Conservation (phyloP, 2,797 vertebrate species). For the Nannoperca australis region DNA sequence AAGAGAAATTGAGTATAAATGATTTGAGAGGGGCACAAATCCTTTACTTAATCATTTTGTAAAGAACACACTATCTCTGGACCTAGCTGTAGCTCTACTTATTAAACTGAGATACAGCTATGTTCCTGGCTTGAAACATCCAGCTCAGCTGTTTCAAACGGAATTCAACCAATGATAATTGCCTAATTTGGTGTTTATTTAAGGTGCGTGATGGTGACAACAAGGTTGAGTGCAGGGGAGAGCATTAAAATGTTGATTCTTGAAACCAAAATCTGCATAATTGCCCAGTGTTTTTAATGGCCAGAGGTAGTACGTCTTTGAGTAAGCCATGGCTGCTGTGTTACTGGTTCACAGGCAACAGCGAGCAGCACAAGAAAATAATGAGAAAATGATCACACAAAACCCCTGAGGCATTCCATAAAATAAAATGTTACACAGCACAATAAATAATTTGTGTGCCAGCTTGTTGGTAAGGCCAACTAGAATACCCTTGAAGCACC, state of each 20-base stretch:
- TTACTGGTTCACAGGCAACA: conserved; percentile 22
- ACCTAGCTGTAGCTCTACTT: neutral
- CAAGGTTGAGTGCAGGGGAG: neutral
- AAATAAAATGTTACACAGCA: neutral
- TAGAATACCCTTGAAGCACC: neutral
- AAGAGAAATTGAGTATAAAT: conserved; percentile 14
- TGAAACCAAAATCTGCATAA: conserved; percentile 45
- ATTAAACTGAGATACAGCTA: neutral
- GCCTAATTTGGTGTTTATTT: conserved; percentile 19
- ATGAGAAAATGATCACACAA: neutral
- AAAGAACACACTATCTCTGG: neutral
- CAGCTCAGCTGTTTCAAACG: neutral
- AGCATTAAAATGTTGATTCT: conserved; percentile 21
- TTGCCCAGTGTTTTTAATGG: conserved; percentile 22
- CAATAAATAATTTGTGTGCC: neutral
- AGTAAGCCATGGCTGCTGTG: conserved; percentile 12
- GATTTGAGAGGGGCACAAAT: conserved; percentile 1
- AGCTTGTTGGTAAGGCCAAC: neutral
- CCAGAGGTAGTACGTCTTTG: conserved; percentile 21
- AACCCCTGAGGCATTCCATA: neutral
- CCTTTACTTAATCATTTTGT: conserved; percentile 22
- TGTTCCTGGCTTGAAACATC: conserved; percentile 16
- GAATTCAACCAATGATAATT: conserved; percentile 6
- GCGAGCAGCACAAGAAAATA: neutral
- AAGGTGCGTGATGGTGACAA: neutral